phyloP scores from a whole-genome alignment of 2,113 vertebrate species.

The Ageneiosus marmoratus region DNA sequence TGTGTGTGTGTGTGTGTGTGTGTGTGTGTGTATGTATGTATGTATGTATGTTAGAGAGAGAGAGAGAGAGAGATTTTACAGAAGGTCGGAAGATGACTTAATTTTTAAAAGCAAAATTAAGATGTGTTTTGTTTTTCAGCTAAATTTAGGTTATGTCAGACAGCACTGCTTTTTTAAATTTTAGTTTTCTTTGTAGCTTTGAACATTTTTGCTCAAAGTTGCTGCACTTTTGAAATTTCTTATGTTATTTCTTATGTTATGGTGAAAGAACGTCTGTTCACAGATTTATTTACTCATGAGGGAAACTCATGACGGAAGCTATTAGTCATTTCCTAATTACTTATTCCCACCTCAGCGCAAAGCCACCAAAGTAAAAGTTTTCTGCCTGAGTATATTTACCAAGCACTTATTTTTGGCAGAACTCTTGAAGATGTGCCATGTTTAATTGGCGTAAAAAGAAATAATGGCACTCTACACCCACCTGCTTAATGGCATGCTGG shows the following conservation, averaged over 20 bases:
- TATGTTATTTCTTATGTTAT: not conserved
- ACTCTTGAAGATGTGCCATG: slow-evolving; percentile 49
- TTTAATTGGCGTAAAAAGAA: slow-evolving; percentile 49
- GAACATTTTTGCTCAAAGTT: not conserved
- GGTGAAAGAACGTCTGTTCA: slow-evolving; percentile 7
- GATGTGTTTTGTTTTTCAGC: not conserved
- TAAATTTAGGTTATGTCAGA: not conserved
- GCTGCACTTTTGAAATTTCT: not conserved
- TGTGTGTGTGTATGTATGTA: no score
- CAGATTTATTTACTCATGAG: slow-evolving; percentile 39
- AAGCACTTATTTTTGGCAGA: slow-evolving; percentile 37
- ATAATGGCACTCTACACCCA: slow-evolving; percentile 51
- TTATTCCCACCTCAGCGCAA: slow-evolving; percentile 36
- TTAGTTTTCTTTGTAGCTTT: not conserved
- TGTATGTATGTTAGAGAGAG: no score
- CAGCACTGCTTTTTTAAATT: not conserved
- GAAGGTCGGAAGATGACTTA: not conserved
- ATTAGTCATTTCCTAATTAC: slow-evolving; percentile 49
- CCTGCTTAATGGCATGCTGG: slow-evolving; percentile 50
- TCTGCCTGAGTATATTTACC: slow-evolving; percentile 40
- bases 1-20: no score
- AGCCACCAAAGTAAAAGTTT: slow-evolving; percentile 45
- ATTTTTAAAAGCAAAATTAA: not conserved
- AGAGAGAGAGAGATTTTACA: no score
- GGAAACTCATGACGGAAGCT: slow-evolving; percentile 22